Percentiles rank a stretch among this genome's conserved stretches.
Conservation (phyloP, 2,888 invertebrate genomes). For the Romanomermis culicivorax region DNA sequence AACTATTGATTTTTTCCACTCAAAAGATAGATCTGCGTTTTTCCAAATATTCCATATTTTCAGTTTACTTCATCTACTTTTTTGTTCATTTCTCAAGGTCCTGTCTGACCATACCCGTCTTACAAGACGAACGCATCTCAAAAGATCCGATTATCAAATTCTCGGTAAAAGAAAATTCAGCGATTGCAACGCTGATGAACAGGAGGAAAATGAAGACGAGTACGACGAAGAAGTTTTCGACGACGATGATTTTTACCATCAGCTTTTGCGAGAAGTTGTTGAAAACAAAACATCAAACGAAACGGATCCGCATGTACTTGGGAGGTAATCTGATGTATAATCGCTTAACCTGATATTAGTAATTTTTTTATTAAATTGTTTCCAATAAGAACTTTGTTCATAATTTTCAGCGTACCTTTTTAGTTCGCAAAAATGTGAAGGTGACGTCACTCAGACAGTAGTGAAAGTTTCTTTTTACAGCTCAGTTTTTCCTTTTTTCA, state of each 20-base stretch:
- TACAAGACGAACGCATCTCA: slow-evolving; percentile 53
- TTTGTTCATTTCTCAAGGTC: too few relatives aligned
- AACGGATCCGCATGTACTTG: slow-evolving; percentile 60
- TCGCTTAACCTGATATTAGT: too few relatives aligned
- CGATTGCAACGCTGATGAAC: neutral
- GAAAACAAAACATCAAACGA: slow-evolving; percentile 57
- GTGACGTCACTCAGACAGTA: too few relatives aligned
- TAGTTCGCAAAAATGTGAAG: too few relatives aligned
- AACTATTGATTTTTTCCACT: neutral
- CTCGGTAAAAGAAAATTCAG: slow-evolving; percentile 39
- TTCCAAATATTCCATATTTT: too few relatives aligned
- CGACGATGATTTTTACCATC: slow-evolving; percentile 90
- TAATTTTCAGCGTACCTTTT: too few relatives aligned
- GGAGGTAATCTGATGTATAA: slow-evolving; percentile 32
- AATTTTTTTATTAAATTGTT: too few relatives aligned
- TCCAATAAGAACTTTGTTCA: too few relatives aligned
- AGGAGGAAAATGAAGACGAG: neutral
- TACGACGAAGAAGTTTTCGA: slow-evolving; percentile 48
- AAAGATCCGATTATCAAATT: slow-evolving; percentile 49
- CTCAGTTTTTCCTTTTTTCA: too few relatives aligned
- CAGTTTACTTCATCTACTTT: too few relatives aligned
- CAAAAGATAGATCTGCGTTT: slow-evolving; percentile 5
- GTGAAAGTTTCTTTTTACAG: too few relatives aligned
- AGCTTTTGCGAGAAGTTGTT: slow-evolving; percentile 67
- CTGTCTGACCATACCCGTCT: slow-evolving; percentile 54